Conservation (phyloP, 2,113 vertebrate species). For the Noturus placidus region DNA sequence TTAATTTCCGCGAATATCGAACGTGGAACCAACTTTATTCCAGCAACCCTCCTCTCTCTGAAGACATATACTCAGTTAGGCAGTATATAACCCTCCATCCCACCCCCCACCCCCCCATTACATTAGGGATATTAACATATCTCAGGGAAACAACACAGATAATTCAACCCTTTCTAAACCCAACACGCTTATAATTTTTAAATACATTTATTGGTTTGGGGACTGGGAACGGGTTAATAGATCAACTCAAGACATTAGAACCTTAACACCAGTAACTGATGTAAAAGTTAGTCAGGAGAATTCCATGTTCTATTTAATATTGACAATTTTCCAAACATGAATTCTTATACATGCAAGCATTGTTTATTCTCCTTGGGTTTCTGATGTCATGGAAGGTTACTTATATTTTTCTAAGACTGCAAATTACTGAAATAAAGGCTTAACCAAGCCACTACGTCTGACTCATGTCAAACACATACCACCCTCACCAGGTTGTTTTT, state of each 20-base stretch:
- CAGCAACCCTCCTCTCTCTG: neutral
- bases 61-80: neutral
- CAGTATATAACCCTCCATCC: neutral
- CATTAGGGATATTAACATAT: constrained; percentile 3
- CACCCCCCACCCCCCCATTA: too few relatives aligned
- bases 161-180: neutral
- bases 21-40: too few relatives aligned
- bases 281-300: neutral
- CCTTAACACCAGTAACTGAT: neutral
- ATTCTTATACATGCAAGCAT: neutral
- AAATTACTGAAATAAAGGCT: constrained; percentile 33
- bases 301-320: neutral
- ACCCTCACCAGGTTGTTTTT: neutral
- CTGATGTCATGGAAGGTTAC: neutral
- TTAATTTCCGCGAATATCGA: too few relatives aligned
- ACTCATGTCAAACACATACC: constrained; percentile 2
- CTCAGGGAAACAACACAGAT: neutral
- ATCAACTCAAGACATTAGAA: neutral
- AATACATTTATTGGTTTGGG: neutral
- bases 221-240: neutral
- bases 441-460: neutral
- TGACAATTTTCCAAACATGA: neutral
- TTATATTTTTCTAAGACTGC: constrained; percentile 26
- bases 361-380: neutral
- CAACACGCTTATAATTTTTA: neutral